Base-by-base conservation (phyloP, 2,888 invertebrate species). In the Neoascia interrupta region DNA sequence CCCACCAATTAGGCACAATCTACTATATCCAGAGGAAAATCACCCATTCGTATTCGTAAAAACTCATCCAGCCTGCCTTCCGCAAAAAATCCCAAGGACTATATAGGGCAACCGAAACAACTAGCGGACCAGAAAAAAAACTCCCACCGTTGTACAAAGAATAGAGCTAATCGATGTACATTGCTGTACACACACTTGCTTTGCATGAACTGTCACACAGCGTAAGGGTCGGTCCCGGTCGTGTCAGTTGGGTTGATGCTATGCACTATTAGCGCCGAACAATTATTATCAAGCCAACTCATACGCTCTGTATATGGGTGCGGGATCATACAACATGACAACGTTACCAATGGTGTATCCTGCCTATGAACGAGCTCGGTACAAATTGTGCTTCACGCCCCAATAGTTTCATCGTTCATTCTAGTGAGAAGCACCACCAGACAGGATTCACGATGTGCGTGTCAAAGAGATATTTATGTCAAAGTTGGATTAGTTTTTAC, bases 381-480 rank as follows among this genome's bases (percentile, higher is more conserved):
- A 53, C 64, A 58, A 66, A 73, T 58, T 49, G 31, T 43, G 23
- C 28, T 21, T 5, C 47, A 43, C 54, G 63, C 31, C 54, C 54
- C 37, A 56, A 72, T 63, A 54, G 51, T 56, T 72, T 56, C 39
- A 34, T 37, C 53, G 41, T 58, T 3, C 34, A 43, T 31, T 34
- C 51, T 21, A 43, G n/a, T n/a, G 5, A 19, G 68, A 41, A 34
- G 18, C 36, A 51, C 54, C 58, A 15, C 37, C 47, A 74, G 53
- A 47, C 73, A 74, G 58, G 37, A 60, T 60, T 74, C 66, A 53
- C 73, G 68, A 47, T 61, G 53, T 68, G 74, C 74, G 74, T 74
- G 74, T 68, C 74, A 74, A 47, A 68, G 68, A 61, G 74, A 74
- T 74, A 74, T 74, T 74, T 68, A 74, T 74, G 74, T 74, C 68